phyloP scores from a whole-genome alignment of 2,113 vertebrate genomes.

The Nannospalax galili region DNA sequence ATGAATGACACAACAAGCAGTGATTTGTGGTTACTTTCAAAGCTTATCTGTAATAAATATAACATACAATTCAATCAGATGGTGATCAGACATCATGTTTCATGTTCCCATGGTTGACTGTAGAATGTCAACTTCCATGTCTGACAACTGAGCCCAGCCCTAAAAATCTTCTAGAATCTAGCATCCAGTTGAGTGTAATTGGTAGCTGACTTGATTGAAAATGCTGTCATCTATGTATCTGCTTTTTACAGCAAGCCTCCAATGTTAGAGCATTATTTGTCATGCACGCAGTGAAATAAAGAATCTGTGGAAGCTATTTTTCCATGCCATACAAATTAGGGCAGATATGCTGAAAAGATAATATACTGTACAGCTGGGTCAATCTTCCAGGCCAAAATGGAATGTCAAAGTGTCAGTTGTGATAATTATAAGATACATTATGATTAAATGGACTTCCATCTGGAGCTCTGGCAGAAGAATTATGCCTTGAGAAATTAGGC shows the following conservation, averaged over 20 bases:
- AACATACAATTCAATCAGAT: neutral
- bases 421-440: conserved; percentile 82
- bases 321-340: conserved; percentile 71
- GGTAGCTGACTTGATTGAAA: conserved; percentile 42
- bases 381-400: conserved; percentile 76
- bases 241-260: conserved; percentile 49
- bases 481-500: conserved; percentile 78
- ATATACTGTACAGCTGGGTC: conserved; percentile 78
- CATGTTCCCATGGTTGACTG: neutral
- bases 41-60: neutral
- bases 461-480: conserved; percentile 73
- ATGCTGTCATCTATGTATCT: conserved; percentile 26
- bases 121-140: neutral
- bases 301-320: conserved; percentile 65
- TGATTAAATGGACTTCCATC: conserved; percentile 79
- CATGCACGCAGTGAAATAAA: conserved; percentile 53
- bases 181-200: conserved; percentile 30
- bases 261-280: conserved; percentile 63
- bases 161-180: conserved; percentile 36
- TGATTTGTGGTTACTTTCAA: neutral
- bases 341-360: conserved; percentile 70
- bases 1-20: neutral
- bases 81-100: neutral
- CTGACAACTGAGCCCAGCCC: neutral
- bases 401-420: conserved; percentile 80